Evolutionary conservation across 1,140 invertebrate genomes (phyloP), one percentile per base, ranked within the genome.

Genomic region (Nasonia giraulti): DNA sequence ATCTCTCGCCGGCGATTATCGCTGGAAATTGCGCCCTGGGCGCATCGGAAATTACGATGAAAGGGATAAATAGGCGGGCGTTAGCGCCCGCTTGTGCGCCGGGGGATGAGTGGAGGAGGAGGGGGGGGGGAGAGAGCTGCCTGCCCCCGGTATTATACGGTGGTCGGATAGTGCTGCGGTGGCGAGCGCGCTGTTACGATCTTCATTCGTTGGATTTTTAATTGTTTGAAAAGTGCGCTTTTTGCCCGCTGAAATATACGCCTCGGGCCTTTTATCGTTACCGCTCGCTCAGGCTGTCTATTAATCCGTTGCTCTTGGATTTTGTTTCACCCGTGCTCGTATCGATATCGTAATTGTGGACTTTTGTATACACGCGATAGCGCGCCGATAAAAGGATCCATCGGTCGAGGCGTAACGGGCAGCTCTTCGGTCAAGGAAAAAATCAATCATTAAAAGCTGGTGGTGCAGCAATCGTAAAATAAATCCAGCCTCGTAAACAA

Each of bases 21-120:
- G 33, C n/a, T 75, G 74, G 85, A 84, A 86, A 86, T 84, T 83
- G 77, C 62, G 78, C 82, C 75, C 73, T 76, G 55, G 79, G 66
- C 76, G 82, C 74, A 85, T 86, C 86, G 87, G 85, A 89, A 89
- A 85, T 87, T 85, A 83, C 50, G 87, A 87, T 82, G 86, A 86
- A 86, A 87, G 76, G 81, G 80, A 87, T 87, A 85, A 87, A 85
- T 85, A 87, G 86, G 76, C 44, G 31, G 83, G 85, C 87, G 85
- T 88, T 87, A 89, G 83, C 84, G 82, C 77, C 55, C 66, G 84
- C n/a, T 77, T 27, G 68, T 66, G 40, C n/a, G 69, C 27, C 23
- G 55, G 47, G 23, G 14, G 20, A 2, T 2, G 81, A 73, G 37
- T 0, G 0, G 55, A 31, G 23, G 31, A 11, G 7, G 81, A 73